These are phyloP conservation scores for Pomatorhinus ruficollis DNA, from an alignment of 2,113 vertebrate species.

Conservation along the genomic window DNA sequence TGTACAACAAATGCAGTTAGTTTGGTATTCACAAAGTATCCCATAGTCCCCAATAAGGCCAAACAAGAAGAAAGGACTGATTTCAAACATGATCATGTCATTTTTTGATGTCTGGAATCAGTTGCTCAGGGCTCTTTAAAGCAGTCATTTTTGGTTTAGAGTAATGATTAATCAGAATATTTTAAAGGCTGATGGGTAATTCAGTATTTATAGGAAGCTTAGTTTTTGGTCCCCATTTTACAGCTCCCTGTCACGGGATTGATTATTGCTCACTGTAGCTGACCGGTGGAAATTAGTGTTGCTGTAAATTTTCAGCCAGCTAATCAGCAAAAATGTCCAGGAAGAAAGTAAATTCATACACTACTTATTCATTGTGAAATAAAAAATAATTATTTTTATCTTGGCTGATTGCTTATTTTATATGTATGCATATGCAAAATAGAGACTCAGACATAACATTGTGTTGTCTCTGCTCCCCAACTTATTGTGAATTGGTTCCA, in stretches of 20 bases:
- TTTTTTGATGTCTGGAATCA: neutral
- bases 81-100: neutral
- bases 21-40: neutral
- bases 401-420: neutral
- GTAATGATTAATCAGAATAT: neutral
- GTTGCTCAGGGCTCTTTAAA: neutral
- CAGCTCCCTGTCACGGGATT: neutral
- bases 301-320: neutral
- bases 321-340: neutral
- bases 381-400: neutral
- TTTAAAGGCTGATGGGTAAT: neutral
- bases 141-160: neutral
- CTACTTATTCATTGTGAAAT: neutral
- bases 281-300: neutral
- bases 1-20: neutral
- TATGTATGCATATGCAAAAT: neutral
- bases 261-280: neutral
- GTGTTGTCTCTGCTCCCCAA: neutral
- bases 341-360: neutral
- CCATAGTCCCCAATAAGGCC: neutral
- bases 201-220: neutral
- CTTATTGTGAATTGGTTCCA: neutral
- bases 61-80: neutral
- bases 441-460: neutral
- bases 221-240: neutral